These are phyloP conservation scores for Pollenia angustigena DNA, from an alignment of 2,888 invertebrate species.

Conservation along the genomic window DNA sequence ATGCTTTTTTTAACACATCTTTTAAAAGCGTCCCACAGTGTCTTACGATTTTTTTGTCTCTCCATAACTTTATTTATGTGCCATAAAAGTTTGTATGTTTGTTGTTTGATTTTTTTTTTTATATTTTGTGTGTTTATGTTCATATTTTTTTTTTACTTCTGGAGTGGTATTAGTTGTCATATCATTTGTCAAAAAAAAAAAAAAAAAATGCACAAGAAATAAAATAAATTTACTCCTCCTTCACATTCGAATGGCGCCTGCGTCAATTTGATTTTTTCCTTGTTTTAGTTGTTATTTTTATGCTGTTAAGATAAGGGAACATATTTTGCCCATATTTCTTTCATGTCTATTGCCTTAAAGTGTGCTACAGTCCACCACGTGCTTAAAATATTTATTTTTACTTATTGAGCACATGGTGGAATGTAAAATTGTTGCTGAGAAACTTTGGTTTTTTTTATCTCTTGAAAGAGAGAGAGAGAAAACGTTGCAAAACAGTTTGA, in stretches of 20 bases:
- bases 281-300: conserved; percentile 27
- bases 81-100: conserved; percentile 6
- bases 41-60: not conserved
- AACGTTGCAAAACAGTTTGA: conserved; percentile 2
- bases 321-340: conserved; percentile 59
- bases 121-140: not conserved
- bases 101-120: conserved; percentile 19
- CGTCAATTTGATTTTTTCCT: conserved; percentile 51
- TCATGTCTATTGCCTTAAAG: conserved; percentile 34
- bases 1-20: not conserved
- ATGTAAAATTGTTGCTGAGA: conserved; percentile 58
- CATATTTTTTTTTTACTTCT: conserved; percentile 31
- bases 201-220: conserved; percentile 76
- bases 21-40: not conserved
- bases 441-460: not conserved
- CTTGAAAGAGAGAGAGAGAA: not conserved
- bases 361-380: conserved; percentile 80
- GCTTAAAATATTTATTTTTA: conserved; percentile 63
- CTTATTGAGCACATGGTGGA: conserved; percentile 80
- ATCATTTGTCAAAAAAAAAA: conserved; percentile 82
- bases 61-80: conserved; percentile 22
- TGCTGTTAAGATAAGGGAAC: conserved; percentile 52
- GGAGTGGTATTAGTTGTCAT: conserved; percentile 81
- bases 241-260: conserved; percentile 79
- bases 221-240: conserved; percentile 81